Percentiles rank a stretch among this genome's conserved stretches.
phyloP scores from a whole-genome alignment of 2,113 vertebrate species.

The Mus musculus region DNA sequence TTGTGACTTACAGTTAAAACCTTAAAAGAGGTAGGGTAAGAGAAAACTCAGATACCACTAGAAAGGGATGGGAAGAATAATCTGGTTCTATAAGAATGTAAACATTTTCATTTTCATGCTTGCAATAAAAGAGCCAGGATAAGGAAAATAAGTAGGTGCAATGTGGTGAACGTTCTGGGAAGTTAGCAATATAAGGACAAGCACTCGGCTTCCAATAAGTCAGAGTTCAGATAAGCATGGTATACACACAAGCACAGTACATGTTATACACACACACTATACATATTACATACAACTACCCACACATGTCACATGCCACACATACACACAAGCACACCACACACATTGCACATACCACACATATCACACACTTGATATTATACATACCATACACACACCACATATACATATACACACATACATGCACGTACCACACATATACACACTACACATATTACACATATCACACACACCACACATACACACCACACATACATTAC shows the following conservation, averaged over 20 bases:
- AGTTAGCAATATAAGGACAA: conserved; percentile 48
- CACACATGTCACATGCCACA: neutral
- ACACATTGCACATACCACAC: neutral
- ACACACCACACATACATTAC: neutral
- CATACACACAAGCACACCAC: neutral
- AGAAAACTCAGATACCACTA: conserved; percentile 40
- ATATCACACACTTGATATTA: neutral
- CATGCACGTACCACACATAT: neutral
- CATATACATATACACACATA: neutral
- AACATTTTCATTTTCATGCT: neutral
- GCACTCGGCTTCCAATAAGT: conserved; percentile 21
- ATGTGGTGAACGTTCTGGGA: neutral
- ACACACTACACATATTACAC: neutral
- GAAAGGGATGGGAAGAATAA: neutral
- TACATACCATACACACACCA: neutral
- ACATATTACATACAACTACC: neutral
- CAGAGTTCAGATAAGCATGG: conserved; percentile 14
- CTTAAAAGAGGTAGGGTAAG: neutral
- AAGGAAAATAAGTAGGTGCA: neutral
- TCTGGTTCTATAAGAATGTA: neutral
- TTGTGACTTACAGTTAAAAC: neutral
- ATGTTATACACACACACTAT: neutral
- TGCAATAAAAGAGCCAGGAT: neutral
- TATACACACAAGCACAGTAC: neutral
- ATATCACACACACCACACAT: neutral